Evolutionary conservation across 2,113 vertebrate genomes (phyloP).

Genomic region (Candoia aspera): DNA sequence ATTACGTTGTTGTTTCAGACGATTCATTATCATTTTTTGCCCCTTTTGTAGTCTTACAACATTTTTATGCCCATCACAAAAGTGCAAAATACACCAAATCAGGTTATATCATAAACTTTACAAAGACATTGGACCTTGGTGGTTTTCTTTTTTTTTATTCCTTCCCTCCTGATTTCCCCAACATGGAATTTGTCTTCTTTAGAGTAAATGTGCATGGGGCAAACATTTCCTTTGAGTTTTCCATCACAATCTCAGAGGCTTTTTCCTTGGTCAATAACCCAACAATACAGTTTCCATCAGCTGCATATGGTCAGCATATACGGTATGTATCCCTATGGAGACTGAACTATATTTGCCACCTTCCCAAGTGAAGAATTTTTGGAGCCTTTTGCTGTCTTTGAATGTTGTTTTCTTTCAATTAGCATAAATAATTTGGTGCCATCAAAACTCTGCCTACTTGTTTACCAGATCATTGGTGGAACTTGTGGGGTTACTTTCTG

Average conservation of each 20-base stretch:
- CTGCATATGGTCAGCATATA: neutral
- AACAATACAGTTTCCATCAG: neutral
- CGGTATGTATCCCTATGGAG: neutral
- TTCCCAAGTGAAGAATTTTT: neutral
- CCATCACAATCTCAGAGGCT: neutral
- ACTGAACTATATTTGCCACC: neutral
- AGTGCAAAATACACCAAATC: neutral
- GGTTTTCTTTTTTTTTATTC: neutral
- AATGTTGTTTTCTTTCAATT: neutral
- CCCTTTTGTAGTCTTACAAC: neutral
- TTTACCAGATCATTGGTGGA: neutral
- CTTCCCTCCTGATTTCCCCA: neutral
- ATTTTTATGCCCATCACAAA: neutral
- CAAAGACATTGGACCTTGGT: neutral
- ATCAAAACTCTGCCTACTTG: neutral
- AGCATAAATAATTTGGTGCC: neutral
- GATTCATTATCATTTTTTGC: neutral
- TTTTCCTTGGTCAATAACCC: neutral
- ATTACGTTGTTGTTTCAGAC: neutral
- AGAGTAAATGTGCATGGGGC: neutral
- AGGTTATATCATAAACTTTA: neutral
- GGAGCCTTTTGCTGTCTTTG: neutral
- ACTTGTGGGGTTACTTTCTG: fast-evolving
- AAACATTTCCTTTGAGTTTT: no score
- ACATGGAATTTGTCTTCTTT: neutral